phyloP scores from a whole-genome alignment of 2,797 vertebrate species.

The Sebastes hubbsi region DNA sequence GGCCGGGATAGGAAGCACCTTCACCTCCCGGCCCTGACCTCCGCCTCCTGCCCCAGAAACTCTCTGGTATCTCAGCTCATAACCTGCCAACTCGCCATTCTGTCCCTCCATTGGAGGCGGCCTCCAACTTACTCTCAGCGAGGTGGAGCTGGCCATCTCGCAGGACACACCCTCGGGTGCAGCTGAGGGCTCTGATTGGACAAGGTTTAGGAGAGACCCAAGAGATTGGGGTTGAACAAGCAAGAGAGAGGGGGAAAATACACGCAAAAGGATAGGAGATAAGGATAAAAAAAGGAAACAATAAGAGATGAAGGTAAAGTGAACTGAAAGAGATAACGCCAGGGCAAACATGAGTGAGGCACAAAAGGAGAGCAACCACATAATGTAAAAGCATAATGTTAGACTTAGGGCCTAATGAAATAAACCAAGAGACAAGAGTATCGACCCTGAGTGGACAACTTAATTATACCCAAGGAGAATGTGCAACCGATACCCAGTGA shows the following conservation, averaged over 20 bases:
- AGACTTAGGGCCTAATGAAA: constrained; percentile 60
- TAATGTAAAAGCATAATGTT: constrained; percentile 58
- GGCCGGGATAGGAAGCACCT: constrained; percentile 81
- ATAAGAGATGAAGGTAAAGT: constrained; percentile 69
- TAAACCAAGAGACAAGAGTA: constrained; percentile 69
- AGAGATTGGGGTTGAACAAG: constrained; percentile 36
- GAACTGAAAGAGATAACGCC: constrained; percentile 60
- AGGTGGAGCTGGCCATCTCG: constrained; percentile 91
- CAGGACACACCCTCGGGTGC: constrained; percentile 94
- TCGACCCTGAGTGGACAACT: constrained; percentile 78
- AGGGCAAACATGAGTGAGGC: constrained; percentile 46
- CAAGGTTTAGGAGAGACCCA: constrained; percentile 65
- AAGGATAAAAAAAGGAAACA: constrained; percentile 72
- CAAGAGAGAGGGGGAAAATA: constrained; percentile 66
- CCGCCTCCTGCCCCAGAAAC: constrained; percentile 81
- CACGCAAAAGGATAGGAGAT: constrained; percentile 64
- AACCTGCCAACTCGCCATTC: constrained; percentile 90
- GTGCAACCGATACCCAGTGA: constrained; percentile 63
- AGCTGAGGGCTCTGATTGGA: constrained; percentile 91
- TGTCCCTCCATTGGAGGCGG: constrained; percentile 89
- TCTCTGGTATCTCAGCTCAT: constrained; percentile 90
- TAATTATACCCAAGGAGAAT: constrained; percentile 76
- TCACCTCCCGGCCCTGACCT: constrained; percentile 84
- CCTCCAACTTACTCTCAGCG: constrained; percentile 96
- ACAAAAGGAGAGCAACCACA: constrained; percentile 35